phyloP scores from a whole-genome alignment of 1,140 invertebrate genomes.

The Nasonia longicornis region DNA sequence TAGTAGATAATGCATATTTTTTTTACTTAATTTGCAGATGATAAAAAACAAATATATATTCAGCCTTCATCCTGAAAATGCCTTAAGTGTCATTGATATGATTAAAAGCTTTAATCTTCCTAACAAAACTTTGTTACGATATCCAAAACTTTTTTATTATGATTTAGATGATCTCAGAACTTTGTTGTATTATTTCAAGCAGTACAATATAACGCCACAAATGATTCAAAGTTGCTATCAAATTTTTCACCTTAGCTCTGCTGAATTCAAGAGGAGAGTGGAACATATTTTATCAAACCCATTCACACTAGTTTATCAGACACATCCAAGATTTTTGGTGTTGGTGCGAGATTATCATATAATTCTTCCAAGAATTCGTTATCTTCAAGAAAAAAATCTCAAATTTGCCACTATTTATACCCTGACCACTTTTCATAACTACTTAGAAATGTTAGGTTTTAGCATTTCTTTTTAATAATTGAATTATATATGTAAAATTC shows the following conservation, averaged over 20 bases:
- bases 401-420: constrained; percentile 67
- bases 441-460: constrained; percentile 60
- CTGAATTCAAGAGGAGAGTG: constrained; percentile 67
- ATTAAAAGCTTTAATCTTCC: constrained; percentile 59
- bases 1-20: neutral
- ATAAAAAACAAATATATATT: constrained; percentile 42
- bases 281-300: constrained; percentile 63
- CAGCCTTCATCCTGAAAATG: constrained; percentile 65
- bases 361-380: constrained; percentile 64
- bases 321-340: constrained; percentile 69
- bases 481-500: constrained; percentile 12
- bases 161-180: constrained; percentile 61
- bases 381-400: constrained; percentile 64
- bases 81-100: constrained; percentile 65
- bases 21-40: constrained; percentile 44
- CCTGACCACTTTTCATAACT: constrained; percentile 61
- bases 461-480: constrained; percentile 14
- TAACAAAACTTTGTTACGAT: constrained; percentile 27
- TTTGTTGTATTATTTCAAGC: constrained; percentile 67
- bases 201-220: constrained; percentile 64
- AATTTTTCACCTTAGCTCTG: constrained; percentile 65
- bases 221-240: constrained; percentile 63
- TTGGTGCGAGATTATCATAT: constrained; percentile 68
- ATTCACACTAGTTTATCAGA: constrained; percentile 67
- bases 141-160: constrained; percentile 67